phyloP scores from a whole-genome alignment of 2,113 vertebrate species.

The Corvus cornix region DNA sequence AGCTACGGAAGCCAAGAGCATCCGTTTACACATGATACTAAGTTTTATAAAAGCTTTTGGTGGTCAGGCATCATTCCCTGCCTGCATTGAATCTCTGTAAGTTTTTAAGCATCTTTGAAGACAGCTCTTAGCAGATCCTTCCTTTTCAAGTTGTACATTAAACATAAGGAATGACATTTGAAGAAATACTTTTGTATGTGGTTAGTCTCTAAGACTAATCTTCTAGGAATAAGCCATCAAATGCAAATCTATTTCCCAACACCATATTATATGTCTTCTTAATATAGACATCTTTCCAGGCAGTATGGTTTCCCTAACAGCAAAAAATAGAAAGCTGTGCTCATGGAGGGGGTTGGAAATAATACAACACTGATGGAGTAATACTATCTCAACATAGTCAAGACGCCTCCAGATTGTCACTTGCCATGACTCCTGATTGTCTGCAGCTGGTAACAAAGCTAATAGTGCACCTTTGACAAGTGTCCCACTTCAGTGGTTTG shows the following conservation, averaged over 20 bases:
- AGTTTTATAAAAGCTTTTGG: not conserved
- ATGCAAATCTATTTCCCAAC: constrained; percentile 11
- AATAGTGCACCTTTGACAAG: not conserved
- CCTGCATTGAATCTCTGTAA: not conserved
- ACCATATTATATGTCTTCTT: not conserved
- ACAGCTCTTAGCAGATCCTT: not conserved
- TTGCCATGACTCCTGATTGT: not conserved
- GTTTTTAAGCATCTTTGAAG: not conserved
- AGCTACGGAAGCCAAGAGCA: not conserved
- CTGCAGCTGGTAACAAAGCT: not conserved
- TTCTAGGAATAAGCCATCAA: not conserved
- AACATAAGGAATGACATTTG: not conserved
- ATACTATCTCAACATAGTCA: not conserved
- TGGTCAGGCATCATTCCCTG: not conserved
- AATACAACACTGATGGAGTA: not conserved
- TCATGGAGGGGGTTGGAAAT: not conserved
- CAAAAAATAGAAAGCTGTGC: not conserved
- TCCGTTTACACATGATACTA: not conserved
- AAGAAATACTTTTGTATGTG: not conserved
- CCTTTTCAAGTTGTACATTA: not conserved
- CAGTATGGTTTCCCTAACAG: not conserved
- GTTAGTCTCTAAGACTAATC: not conserved
- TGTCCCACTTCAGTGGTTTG: not conserved
- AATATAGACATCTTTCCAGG: not conserved
- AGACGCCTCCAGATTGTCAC: not conserved